phyloP scores from a whole-genome alignment of 2,113 vertebrate species.

The Microcebus tavaratra region DNA sequence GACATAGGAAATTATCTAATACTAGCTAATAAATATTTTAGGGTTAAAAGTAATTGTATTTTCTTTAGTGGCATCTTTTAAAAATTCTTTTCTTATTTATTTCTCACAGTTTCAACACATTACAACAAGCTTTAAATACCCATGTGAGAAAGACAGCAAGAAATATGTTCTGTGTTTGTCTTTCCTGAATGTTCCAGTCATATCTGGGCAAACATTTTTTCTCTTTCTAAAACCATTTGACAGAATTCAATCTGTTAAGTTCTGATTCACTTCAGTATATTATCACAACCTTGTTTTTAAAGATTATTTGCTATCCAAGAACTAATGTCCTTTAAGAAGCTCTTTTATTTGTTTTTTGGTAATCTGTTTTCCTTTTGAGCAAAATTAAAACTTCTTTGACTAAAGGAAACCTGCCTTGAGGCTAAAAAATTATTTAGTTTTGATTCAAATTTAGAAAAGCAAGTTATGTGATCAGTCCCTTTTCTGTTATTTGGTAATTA shows the following conservation, averaged over 20 bases:
- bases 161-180: neutral
- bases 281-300: neutral
- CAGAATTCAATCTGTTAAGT: neutral
- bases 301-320: neutral
- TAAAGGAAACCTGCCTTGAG: neutral
- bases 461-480: neutral
- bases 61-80: neutral
- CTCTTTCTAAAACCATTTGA: neutral
- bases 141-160: neutral
- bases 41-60: neutral
- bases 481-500: neutral
- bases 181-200: neutral
- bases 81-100: neutral
- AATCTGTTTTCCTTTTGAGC: neutral
- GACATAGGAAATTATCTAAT: neutral
- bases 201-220: neutral
- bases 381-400: slow-evolving; percentile 27
- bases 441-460: slow-evolving; percentile 24
- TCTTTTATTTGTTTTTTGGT: neutral
- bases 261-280: neutral
- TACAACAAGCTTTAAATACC: neutral
- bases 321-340: neutral
- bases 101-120: neutral
- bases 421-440: neutral
- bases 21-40: neutral